phyloP scores from a whole-genome alignment of 2,113 vertebrate genomes.

The Petaurus breviceps region DNA sequence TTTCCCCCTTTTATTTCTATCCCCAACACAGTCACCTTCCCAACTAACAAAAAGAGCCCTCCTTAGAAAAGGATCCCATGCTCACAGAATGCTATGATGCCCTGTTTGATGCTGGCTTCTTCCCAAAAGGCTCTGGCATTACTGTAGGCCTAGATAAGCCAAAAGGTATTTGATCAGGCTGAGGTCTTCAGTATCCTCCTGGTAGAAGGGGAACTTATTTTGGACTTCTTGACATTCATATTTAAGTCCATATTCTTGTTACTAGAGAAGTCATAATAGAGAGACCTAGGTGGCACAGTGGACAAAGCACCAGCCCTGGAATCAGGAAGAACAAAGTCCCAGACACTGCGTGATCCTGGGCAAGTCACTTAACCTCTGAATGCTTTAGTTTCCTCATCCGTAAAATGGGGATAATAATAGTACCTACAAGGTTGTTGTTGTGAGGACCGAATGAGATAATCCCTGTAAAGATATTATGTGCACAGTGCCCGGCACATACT shows the following conservation, averaged over 20 bases:
- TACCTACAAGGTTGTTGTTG: neutral
- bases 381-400: neutral
- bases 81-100: neutral
- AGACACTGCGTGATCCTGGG: neutral
- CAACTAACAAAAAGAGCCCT: neutral
- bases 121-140: neutral
- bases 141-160: neutral
- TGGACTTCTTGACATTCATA: neutral
- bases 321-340: neutral
- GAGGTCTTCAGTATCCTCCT: neutral
- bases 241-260: neutral
- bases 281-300: neutral
- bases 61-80: neutral
- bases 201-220: neutral
- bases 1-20: neutral
- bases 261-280: neutral
- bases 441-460: neutral
- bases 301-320: neutral
- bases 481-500: neutral
- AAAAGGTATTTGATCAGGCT: neutral
- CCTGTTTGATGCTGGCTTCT: neutral
- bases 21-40: neutral
- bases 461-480: neutral
- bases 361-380: neutral
- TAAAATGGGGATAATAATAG: neutral